phyloP scores from a whole-genome alignment of 2,113 vertebrate species.

The Pyrgilauda ruficollis region DNA sequence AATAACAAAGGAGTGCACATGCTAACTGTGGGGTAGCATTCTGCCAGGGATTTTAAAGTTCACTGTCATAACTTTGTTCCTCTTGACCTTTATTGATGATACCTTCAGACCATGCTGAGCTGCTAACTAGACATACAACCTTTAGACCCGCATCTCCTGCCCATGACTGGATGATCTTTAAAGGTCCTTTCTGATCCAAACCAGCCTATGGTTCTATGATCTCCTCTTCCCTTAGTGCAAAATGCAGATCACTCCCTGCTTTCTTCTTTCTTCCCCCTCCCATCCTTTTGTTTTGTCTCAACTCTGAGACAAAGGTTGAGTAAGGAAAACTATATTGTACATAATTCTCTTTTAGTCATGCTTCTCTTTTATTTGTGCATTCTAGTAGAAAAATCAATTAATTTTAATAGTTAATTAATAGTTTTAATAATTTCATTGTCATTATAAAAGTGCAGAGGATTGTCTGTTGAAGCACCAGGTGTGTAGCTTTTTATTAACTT shows the following conservation, averaged over 20 bases:
- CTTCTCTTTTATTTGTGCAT: background rate
- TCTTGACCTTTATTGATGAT: slow-evolving; percentile 76
- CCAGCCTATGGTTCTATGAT: background rate
- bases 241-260: background rate
- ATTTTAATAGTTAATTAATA: background rate
- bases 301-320: background rate
- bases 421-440: background rate
- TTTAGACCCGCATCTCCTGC: slow-evolving; percentile 45
- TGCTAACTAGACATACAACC: slow-evolving; percentile 66
- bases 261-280: background rate
- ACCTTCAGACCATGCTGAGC: slow-evolving; percentile 58
- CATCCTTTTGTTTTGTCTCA: background rate
- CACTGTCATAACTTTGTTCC: slow-evolving; percentile 75
- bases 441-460: background rate
- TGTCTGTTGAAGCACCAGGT: background rate
- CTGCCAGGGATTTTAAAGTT: slow-evolving; percentile 76
- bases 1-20: slow-evolving; percentile 53
- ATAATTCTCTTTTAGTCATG: background rate
- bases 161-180: slow-evolving; percentile 4
- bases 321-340: background rate
- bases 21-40: slow-evolving; percentile 47
- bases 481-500: background rate
- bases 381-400: background rate
- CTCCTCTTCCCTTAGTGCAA: background rate
- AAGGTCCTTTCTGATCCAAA: slow-evolving; percentile 18